A percentile compares a stretch with the other conserved stretches of the same genome.
phyloP scores from a whole-genome alignment of 2,888 invertebrate genomes.

The Dromius quadrimaculatus region DNA sequence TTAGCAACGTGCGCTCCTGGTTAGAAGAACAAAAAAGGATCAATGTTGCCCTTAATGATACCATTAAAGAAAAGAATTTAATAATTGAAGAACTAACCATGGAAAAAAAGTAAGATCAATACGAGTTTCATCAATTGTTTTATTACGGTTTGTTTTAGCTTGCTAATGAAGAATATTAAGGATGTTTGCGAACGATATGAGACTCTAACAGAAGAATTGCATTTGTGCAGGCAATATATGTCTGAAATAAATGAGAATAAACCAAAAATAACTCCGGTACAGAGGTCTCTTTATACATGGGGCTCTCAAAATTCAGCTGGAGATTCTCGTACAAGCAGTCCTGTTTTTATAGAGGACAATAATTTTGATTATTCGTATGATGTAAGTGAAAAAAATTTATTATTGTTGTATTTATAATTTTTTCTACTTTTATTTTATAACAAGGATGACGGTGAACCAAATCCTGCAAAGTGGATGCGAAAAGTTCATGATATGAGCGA shows the following conservation, averaged over 20 bases:
- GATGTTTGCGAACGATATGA: conserved; percentile 43
- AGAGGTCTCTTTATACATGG: conserved; percentile 34
- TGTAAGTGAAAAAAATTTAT: no score
- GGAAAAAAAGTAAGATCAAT: conserved; percentile 57
- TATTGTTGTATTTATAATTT: no score
- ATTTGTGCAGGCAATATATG: conserved; percentile 25
- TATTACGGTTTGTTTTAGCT: conserved; percentile 15
- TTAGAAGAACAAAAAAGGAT: conserved; percentile 64
- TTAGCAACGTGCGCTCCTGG: conserved; percentile 63
- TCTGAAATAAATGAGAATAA: conserved; percentile 17
- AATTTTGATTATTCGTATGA: conserved; percentile 8
- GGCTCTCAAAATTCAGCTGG: conserved; percentile 37
- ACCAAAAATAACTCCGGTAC: not conserved
- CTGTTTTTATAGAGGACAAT: conserved; percentile 18
- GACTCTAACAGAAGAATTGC: conserved; percentile 26
- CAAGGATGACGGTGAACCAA: conserved; percentile 38
- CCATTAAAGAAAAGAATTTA: conserved; percentile 58
- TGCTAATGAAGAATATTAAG: conserved; percentile 42
- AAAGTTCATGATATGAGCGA: conserved; percentile 58
- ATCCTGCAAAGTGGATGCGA: conserved; percentile 55
- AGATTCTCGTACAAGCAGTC: conserved; percentile 29
- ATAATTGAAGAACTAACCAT: conserved; percentile 59
- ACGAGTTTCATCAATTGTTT: conserved; percentile 7
- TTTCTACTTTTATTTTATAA: no score
- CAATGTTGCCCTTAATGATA: conserved; percentile 55